These are phyloP conservation scores for Nomada ruficornis DNA, from an alignment of 2,888 invertebrate species.

Conservation along the genomic window DNA sequence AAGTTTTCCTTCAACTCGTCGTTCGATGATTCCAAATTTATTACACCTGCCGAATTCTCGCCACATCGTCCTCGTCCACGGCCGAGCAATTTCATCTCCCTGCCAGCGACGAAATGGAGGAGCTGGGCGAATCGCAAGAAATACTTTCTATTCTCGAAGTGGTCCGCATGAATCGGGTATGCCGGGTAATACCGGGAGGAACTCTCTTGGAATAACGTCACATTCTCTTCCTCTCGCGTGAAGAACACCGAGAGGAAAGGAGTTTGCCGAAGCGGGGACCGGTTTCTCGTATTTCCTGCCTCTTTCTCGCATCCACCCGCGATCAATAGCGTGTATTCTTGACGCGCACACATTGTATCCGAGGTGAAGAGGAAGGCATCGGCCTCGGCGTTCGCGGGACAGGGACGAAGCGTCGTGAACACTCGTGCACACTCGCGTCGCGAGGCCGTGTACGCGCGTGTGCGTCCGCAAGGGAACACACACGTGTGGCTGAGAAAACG, in stretches of 20 bases:
- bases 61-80: neutral
- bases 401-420: constrained; percentile 6
- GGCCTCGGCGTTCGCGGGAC: neutral
- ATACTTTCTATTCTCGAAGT: constrained; percentile 38
- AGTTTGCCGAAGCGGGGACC: constrained; percentile 58
- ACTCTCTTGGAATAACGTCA: constrained; percentile 49
- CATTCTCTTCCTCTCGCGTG: constrained; percentile 56
- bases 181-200: constrained; percentile 38
- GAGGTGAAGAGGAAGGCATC: constrained; percentile 57
- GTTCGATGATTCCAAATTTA: neutral
- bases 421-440: constrained; percentile 27
- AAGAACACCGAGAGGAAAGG: constrained; percentile 63
- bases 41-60: neutral
- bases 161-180: constrained; percentile 48
- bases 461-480: constrained; percentile 38
- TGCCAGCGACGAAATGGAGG: neutral
- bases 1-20: neutral
- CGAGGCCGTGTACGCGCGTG: constrained; percentile 27
- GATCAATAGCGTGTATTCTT: constrained; percentile 83
- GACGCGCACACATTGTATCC: constrained; percentile 81
- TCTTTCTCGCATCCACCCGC: constrained; percentile 76
- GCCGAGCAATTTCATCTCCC: neutral
- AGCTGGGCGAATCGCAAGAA: constrained; percentile 8
- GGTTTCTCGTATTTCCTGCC: constrained; percentile 68
- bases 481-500: constrained; percentile 43